Base-by-base conservation (phyloP, 2,888 invertebrate genomes). In the Carterocephalus palaemon region DNA sequence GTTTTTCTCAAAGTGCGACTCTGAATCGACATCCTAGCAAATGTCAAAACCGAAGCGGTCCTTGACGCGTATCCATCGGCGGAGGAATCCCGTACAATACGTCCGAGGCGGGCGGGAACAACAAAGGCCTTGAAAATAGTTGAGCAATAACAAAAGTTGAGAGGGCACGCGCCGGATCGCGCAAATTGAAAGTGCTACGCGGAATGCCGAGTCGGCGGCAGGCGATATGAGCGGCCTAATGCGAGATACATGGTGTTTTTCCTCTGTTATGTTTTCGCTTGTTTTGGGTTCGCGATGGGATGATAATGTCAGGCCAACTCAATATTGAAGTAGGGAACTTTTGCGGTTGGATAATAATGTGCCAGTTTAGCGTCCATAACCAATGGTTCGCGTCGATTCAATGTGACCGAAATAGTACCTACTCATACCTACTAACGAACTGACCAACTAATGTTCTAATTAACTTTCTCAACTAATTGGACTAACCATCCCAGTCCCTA, bases 121-220 rank as follows among this genome's bases (percentile, higher is more conserved):
- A 42, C 42, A 34, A 42, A 42, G 28, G 34, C 34, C 34, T 34
- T 34, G 34, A 42, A 37, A 42, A 42, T 42, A 42, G 42, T 42
- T 28, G 42, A 32, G 26, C 42, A 42, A 34, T 42, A 42, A 42
- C 33, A 34, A 42, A 42, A 42, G 33, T 42, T 42, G 26, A 13
- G 43, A 36, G 43, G 43, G 42, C 16, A 22, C 10, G 34, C 36
- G 36, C 16, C 29, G 24, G 19, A 43, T 36, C 43, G 36, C 28
- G 43, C 15, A 43, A 43, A 36, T 43, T 36, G 36, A 36, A 43
- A 43, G 43, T 36, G 36, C 34, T 28, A 12, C 34, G 36, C 43
- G 36, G 43, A 43, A 43, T 43, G 36, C 36, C 43, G 43, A 43
- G 36, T 34, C 20, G 29, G 22, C 7, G 26, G 16, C 34, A n/a